A percentile compares a stretch with the other conserved stretches of the same genome.
Conservation (phyloP, 2,888 invertebrate species). For the Caenorhabditis sp. region DNA sequence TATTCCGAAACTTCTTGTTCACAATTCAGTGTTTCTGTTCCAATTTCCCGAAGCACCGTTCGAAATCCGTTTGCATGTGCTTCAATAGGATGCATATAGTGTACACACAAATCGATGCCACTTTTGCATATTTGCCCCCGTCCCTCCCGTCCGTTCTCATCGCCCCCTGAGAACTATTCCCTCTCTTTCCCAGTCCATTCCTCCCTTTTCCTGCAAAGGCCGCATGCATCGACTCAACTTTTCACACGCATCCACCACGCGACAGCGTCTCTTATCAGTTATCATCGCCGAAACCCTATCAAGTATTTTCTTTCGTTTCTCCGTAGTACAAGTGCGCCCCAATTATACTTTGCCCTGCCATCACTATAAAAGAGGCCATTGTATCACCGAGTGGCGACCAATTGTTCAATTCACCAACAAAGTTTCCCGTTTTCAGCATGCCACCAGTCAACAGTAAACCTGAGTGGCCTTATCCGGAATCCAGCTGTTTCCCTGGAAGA, state of each 20-base stretch:
- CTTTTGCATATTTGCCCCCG: conserved; percentile 36
- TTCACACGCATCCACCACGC: conserved; percentile 17
- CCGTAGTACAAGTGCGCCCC: conserved; percentile 42
- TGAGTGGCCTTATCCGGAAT: conserved; percentile 30
- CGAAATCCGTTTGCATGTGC: conserved; percentile 4
- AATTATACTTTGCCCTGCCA: conserved; percentile 39
- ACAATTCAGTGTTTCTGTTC: too few relatives aligned
- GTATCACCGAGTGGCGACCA: conserved; percentile 31
- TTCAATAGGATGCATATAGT: conserved; percentile 10
- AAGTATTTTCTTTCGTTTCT: conserved; percentile 22
- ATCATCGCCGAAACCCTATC: conserved; percentile 38
- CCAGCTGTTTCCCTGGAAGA: conserved; percentile 10
- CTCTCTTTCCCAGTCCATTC: conserved; percentile 6
- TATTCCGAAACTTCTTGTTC: too few relatives aligned
- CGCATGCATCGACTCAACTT: conserved; percentile 20
- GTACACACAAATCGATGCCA: conserved; percentile 29
- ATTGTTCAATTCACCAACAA: conserved; percentile 17
- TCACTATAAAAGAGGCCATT: conserved; percentile 22
- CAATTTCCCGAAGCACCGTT: too few relatives aligned
- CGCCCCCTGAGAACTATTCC: conserved; percentile 4
- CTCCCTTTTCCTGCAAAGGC: background rate
- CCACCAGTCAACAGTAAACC: conserved; percentile 42
- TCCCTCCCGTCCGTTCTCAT: background rate
- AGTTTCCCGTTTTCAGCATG: conserved; percentile 13
- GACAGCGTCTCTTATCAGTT: conserved; percentile 28